Conservation (phyloP, 1,140 invertebrate species). For the Bombus pascuorum region DNA sequence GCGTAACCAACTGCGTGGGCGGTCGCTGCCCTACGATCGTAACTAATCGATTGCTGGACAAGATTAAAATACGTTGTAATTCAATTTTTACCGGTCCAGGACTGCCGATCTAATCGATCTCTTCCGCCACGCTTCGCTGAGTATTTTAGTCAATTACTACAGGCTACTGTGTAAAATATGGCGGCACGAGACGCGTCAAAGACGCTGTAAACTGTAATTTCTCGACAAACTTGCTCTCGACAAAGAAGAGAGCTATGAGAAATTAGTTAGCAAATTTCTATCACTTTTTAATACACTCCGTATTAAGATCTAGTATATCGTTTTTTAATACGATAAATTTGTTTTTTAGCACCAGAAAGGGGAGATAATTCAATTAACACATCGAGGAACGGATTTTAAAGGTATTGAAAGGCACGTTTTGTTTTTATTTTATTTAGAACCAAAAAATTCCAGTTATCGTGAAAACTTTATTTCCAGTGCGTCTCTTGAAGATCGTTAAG, state of each 20-base stretch:
- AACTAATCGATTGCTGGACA: conserved; percentile 72
- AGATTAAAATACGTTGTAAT: conserved; percentile 75
- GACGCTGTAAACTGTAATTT: not conserved
- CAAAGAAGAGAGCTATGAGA: too few relatives aligned
- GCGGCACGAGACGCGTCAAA: not conserved
- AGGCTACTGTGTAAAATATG: conserved; percentile 14
- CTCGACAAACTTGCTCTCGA: not conserved
- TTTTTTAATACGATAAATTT: not conserved
- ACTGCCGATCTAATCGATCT: conserved; percentile 21
- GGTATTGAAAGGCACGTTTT: not conserved
- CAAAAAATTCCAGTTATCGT: not conserved
- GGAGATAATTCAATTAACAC: not conserved
- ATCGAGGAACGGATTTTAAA: too few relatives aligned
- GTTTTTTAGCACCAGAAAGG: too few relatives aligned
- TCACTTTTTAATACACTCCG: not conserved
- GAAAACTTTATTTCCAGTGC: conserved; percentile 7
- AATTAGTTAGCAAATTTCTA: not conserved
- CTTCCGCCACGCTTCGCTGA: conserved; percentile 44
- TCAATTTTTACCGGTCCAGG: conserved; percentile 70
- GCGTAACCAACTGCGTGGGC: conserved; percentile 60
- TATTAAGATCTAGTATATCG: too few relatives aligned
- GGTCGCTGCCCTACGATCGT: conserved; percentile 69
- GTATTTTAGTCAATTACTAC: conserved; percentile 50
- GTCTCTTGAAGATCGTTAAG: conserved; percentile 11
- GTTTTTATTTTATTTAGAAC: not conserved